Evolutionary conservation across 2,888 invertebrate species (phyloP).

Genomic region (Alviniconcha strummeri): DNA sequence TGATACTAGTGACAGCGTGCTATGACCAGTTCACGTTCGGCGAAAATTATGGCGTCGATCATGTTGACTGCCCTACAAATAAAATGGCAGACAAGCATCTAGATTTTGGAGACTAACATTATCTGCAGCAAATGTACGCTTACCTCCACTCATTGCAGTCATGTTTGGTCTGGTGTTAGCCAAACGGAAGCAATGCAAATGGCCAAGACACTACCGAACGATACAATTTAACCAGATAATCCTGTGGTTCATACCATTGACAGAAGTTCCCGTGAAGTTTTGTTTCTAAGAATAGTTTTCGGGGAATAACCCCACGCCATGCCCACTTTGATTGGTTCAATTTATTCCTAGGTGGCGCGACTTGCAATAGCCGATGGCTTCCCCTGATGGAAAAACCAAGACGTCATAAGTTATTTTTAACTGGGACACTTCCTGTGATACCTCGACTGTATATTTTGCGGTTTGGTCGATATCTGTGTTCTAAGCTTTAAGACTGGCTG

Average conservation of each 20-base stretch:
- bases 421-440: not conserved
- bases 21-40: too few species aligned
- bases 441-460: not conserved
- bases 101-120: not conserved
- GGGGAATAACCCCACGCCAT: conserved; percentile 41
- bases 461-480: too few species aligned
- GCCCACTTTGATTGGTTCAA: conserved; percentile 2
- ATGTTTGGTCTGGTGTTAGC: not conserved
- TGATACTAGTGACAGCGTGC: too few species aligned
- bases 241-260: not conserved
- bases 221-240: not conserved
- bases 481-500: too few species aligned
- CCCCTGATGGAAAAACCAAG: conserved; percentile 31
- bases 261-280: conserved; percentile 24
- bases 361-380: conserved; percentile 17
- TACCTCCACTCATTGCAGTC: conserved; percentile 28
- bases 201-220: not conserved
- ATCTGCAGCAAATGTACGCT: not conserved
- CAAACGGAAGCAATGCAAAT: not conserved
- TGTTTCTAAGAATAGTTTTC: conserved; percentile 47
- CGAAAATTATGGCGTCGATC: conserved; percentile 1
- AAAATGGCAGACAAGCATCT: conserved; percentile 21
- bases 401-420: conserved; percentile 30
- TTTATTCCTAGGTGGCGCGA: not conserved
- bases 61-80: not conserved